A percentile compares a stretch with the other conserved stretches of the same genome.
These are phyloP conservation scores for Numenius phaeopus DNA, from an alignment of 2,797 vertebrate species.

Conservation along the genomic window DNA sequence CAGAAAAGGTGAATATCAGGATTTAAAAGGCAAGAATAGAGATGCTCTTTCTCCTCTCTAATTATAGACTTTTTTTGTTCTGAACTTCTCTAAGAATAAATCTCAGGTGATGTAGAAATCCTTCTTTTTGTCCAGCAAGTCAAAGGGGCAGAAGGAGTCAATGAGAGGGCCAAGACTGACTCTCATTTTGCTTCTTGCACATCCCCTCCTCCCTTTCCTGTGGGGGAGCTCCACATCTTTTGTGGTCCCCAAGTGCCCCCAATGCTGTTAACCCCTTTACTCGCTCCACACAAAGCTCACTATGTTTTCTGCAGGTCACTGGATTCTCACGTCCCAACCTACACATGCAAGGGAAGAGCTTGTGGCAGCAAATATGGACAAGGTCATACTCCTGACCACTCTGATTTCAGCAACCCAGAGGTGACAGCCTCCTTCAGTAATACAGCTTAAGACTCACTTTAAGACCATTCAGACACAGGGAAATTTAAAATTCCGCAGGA, in stretches of 20 bases:
- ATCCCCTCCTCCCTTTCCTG: background rate
- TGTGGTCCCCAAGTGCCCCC: background rate
- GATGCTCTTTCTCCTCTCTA: rapidly evolving
- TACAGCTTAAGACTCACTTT: background rate
- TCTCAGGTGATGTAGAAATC: background rate
- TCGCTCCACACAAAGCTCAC: background rate
- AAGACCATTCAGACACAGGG: background rate
- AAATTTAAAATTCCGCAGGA: background rate
- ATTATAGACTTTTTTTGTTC: background rate
- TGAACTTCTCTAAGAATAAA: background rate
- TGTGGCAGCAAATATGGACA: background rate
- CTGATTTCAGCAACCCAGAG: background rate
- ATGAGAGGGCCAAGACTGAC: background rate
- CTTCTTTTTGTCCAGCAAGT: background rate
- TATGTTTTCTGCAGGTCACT: background rate
- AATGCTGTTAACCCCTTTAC: background rate
- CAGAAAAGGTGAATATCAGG: background rate
- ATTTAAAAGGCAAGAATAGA: background rate
- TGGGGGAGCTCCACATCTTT: background rate
- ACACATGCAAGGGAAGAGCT: rapidly evolving
- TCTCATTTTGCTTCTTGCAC: background rate
- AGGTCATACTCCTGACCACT: background rate
- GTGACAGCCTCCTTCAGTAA: background rate
- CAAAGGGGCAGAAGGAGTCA: background rate
- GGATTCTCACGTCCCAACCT: background rate